Evolutionary conservation across 1,140 invertebrate species (phyloP).

Genomic region (Halictus rubicundus): DNA sequence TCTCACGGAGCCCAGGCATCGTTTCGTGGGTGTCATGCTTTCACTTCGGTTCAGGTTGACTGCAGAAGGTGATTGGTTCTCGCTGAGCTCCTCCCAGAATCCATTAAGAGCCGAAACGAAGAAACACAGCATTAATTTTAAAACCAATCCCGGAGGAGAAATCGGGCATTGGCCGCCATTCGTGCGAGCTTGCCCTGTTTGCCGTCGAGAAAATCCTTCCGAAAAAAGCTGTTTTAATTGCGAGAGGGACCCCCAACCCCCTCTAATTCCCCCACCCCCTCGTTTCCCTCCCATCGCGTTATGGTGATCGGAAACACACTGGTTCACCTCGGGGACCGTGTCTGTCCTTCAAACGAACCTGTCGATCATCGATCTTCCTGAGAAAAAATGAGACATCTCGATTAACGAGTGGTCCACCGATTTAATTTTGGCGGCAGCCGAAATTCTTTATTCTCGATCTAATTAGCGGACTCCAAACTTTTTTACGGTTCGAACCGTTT

Average conservation of each 20-base stretch:
- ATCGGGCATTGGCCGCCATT: slow-evolving; percentile 71
- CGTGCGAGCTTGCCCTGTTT: slow-evolving; percentile 38
- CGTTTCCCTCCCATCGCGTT: slow-evolving; percentile 7
- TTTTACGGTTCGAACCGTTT: too few species aligned
- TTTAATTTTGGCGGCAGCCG: too few species aligned
- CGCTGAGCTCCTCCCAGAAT: slow-evolving; percentile 77
- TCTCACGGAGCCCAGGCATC: slow-evolving; percentile 68
- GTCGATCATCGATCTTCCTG: slow-evolving; percentile 30
- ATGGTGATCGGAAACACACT: slow-evolving; percentile 53
- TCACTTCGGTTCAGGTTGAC: slow-evolving; percentile 69
- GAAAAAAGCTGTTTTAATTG: slow-evolving; percentile 72
- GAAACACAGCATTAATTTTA: slow-evolving; percentile 79
- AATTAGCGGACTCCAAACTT: too few species aligned
- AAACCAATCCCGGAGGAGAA: slow-evolving; percentile 75
- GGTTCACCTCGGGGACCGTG: slow-evolving; percentile 53
- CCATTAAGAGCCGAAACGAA: slow-evolving; percentile 78
- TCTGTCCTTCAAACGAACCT: slow-evolving; percentile 34
- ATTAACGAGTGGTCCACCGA: too few species aligned
- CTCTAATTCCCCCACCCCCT: neutral
- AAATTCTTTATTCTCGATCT: too few species aligned
- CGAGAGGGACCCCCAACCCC: slow-evolving; percentile 5
- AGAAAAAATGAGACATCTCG: neutral
- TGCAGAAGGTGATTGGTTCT: slow-evolving; percentile 77
- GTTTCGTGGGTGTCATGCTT: slow-evolving; percentile 77
- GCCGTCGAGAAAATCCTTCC: slow-evolving; percentile 60